These are phyloP conservation scores for Pandion haliaetus DNA, from an alignment of 2,113 vertebrate genomes.

Conservation along the genomic window DNA sequence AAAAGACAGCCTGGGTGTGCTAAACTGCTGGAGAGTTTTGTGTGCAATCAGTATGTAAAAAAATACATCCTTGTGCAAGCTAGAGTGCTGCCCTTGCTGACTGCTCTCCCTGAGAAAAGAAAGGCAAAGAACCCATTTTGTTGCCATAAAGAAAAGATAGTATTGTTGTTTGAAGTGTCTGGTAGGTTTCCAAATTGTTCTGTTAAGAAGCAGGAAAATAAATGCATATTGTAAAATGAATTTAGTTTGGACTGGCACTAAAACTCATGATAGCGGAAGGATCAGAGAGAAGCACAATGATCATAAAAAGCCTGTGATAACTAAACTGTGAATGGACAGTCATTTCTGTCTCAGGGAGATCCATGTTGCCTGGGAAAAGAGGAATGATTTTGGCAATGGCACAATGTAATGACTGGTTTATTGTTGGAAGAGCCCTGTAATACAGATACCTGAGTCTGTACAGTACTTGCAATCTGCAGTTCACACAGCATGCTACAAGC, in stretches of 20 bases:
- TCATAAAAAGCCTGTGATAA: not conserved
- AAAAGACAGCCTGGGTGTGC: not conserved
- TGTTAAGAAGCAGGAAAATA: not conserved
- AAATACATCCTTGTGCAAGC: not conserved
- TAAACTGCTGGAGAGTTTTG: not conserved
- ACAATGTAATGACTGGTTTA: fast-evolving
- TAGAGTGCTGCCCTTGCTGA: not conserved
- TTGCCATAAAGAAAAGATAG: not conserved
- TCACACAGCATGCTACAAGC: fast-evolving
- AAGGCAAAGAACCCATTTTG: not conserved
- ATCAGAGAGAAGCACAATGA: not conserved
- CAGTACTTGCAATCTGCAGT: not conserved
- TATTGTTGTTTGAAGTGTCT: not conserved
- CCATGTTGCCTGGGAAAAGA: not conserved
- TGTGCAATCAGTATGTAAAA: not conserved
- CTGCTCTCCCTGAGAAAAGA: not conserved
- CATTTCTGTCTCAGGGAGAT: not conserved
- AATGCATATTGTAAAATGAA: not conserved
- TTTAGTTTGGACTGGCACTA: not conserved
- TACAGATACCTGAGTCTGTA: not conserved
- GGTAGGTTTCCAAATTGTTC: not conserved
- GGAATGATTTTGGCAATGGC: not conserved
- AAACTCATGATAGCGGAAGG: not conserved
- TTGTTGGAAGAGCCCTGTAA: not conserved
- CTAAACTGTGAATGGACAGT: not conserved